Percentiles rank a stretch among this genome's conserved stretches.
phyloP scores from a whole-genome alignment of 2,113 vertebrate genomes.

The Raja brachyura region DNA sequence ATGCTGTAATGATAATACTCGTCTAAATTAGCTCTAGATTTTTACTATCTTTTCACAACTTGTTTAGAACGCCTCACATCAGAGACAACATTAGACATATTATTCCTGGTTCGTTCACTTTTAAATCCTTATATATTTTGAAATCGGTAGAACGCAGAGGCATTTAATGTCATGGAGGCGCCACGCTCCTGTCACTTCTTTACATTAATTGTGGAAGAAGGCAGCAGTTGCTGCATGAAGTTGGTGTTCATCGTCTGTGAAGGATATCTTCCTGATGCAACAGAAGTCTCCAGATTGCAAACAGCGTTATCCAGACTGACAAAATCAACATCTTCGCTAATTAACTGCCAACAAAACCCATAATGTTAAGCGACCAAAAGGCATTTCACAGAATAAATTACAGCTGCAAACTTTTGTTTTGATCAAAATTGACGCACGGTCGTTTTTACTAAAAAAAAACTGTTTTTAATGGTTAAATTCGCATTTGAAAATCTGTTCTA shows the following conservation, averaged over 20 bases:
- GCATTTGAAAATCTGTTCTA: not conserved
- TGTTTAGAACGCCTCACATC: not conserved
- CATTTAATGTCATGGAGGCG: slow-evolving; percentile 18
- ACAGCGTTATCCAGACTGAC: slow-evolving; percentile 20
- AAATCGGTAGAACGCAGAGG: slow-evolving; percentile 13
- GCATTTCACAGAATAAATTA: slow-evolving; percentile 25
- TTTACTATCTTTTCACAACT: not conserved
- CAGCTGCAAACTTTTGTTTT: slow-evolving; percentile 13
- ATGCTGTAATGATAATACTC: too few relatives aligned
- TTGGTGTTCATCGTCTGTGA: slow-evolving; percentile 7
- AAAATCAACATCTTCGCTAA: slow-evolving; percentile 33
- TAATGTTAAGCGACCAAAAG: not conserved
- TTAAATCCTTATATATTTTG: not conserved
- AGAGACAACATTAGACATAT: not conserved
- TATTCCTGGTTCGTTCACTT: not conserved
- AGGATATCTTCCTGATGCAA: slow-evolving; percentile 23
- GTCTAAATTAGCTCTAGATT: slow-evolving; percentile 2
- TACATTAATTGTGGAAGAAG: slow-evolving; percentile 21
- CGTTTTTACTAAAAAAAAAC: not conserved
- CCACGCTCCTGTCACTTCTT: slow-evolving; percentile 17
- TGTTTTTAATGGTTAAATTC: not conserved
- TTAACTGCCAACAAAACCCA: slow-evolving; percentile 33
- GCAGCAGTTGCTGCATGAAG: slow-evolving; percentile 1
- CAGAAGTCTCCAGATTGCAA: not conserved
- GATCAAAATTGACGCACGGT: not conserved